These are phyloP conservation scores for Epinephelus malabaricus DNA, from an alignment of 2,797 vertebrate genomes.

Conservation along the genomic window DNA sequence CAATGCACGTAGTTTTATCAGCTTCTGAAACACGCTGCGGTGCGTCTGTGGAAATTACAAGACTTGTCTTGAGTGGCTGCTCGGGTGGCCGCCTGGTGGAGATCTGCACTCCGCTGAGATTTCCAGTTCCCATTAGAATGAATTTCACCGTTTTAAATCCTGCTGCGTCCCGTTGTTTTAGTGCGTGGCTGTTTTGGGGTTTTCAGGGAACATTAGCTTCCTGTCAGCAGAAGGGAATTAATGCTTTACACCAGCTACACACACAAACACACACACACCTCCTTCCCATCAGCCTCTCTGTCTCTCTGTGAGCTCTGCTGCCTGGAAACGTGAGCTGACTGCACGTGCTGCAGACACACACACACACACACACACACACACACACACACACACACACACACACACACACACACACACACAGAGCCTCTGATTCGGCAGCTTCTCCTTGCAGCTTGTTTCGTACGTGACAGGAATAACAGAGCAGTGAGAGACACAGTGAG, in stretches of 20 bases:
- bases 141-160: too few species aligned
- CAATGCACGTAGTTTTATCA: too few species aligned
- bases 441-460: conserved; percentile 45
- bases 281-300: conserved; percentile 39
- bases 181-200: conserved; percentile 20
- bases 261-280: conserved; percentile 33
- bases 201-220: conserved; percentile 14
- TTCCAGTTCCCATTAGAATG: too few species aligned
- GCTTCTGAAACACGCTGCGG: too few species aligned
- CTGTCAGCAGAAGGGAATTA: conserved; percentile 36
- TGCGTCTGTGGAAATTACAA: too few species aligned
- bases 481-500: conserved; percentile 40
- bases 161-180: not conserved
- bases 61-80: too few species aligned
- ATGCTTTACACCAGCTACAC: conserved; percentile 21
- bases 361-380: conserved; percentile 16
- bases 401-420: conserved; percentile 26
- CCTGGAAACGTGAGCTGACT: conserved; percentile 54
- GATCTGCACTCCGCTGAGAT: too few species aligned
- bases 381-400: conserved; percentile 25
- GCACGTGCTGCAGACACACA: conserved; percentile 37
- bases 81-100: too few species aligned
- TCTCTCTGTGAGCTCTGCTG: conserved; percentile 40
- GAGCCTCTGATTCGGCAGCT: conserved; percentile 27
- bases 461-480: conserved; percentile 69